Base-by-base conservation (phyloP, 2,888 invertebrate species). In the Folsomia candida region DNA sequence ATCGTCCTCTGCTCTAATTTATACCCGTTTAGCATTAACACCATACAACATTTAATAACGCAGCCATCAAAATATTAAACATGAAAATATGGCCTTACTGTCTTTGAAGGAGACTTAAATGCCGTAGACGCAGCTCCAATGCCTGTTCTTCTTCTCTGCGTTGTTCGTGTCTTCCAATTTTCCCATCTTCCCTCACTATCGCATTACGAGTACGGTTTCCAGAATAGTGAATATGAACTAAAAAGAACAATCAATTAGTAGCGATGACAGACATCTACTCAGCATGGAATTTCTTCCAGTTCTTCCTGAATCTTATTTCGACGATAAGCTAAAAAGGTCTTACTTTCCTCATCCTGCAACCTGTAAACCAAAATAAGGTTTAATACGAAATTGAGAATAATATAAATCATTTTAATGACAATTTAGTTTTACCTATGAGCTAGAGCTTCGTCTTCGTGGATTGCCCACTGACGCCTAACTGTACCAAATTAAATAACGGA, bases 391-490 rank as follows among this genome's bases (percentile, higher is more conserved):
- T n/a, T n/a, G n/a, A n/a, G n/a, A n/a, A n/a, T n/a, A n/a, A n/a
- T n/a, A n/a, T n/a, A n/a, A n/a, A n/a, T n/a, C n/a, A n/a, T n/a
- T n/a, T n/a, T n/a, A n/a, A n/a, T n/a, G n/a, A n/a, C n/a, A n/a
- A n/a, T n/a, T n/a, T n/a, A n/a, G n/a, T n/a, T n/a, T n/a, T n/a
- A n/a, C n/a, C n/a, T n/a, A n/a, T 92, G 89, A 9, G 93, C 92
- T 81, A 92, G 83, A 22, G 91, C 92, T 76, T 90, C 89, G 83
- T 93, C 93, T 85, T 93, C 93, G 81, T 91, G 88, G 37, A 93
- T 89, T 79, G 90, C 85, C 91, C 92, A 93, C 83, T 92, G 90
- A 80, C 90, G 88, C 81, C 92, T 90, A 71, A 92, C 91, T 89
- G 85, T 67, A 84, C 85, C 78, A 80, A 51, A 2, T 6, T 24